These are phyloP conservation scores for Platycercus adscitus DNA, from an alignment of 2,113 vertebrate genomes.

Conservation along the genomic window DNA sequence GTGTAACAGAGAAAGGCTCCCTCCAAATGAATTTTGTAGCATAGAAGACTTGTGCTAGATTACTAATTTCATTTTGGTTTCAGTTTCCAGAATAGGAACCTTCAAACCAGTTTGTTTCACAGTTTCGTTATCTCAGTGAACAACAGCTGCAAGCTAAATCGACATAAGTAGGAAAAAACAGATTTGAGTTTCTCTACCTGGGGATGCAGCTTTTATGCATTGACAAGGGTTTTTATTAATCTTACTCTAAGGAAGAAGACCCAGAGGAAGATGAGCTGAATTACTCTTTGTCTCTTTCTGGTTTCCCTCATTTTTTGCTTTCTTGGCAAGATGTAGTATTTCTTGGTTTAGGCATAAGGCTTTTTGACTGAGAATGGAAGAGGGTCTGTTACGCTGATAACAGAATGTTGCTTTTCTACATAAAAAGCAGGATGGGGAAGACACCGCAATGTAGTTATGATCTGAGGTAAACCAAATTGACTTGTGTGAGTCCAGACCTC, in stretches of 20 bases:
- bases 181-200: background rate
- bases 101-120: background rate
- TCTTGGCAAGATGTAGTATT: background rate
- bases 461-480: background rate
- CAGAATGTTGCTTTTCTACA: background rate
- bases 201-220: background rate
- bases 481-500: background rate
- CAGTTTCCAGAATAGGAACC: background rate
- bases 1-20: background rate
- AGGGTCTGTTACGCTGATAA: rapidly evolving
- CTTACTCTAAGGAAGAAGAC: background rate
- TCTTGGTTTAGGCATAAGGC: background rate
- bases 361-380: background rate
- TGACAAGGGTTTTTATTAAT: background rate
- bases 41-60: background rate
- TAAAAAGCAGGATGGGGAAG: background rate
- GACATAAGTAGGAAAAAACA: background rate
- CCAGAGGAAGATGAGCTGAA: background rate
- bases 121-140: background rate
- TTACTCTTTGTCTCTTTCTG: background rate
- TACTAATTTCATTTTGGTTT: background rate
- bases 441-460: background rate
- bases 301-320: background rate
- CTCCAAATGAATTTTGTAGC: background rate
- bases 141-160: background rate